Conservation (phyloP, 2,113 vertebrate species). For the Anguilla japonica region DNA sequence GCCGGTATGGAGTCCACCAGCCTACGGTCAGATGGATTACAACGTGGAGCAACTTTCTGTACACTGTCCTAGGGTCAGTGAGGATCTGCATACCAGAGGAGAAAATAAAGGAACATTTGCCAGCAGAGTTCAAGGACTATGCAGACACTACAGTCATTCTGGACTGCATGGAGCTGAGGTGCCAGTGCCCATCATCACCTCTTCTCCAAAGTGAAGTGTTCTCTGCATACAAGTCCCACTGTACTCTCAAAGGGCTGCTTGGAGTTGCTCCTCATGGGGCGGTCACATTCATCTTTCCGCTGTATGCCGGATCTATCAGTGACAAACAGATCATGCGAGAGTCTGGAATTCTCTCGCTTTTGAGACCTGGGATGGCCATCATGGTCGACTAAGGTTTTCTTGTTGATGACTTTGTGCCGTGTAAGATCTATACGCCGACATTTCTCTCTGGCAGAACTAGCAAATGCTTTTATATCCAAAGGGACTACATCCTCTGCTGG, state of each 20-base stretch:
- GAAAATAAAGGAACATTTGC: background rate
- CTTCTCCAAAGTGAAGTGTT: slow-evolving; percentile 24
- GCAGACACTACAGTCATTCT: slow-evolving; percentile 21
- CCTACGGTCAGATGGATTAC: slow-evolving; percentile 17
- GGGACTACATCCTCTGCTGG: too few relatives aligned
- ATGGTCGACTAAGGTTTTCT: slow-evolving; percentile 26
- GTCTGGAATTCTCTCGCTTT: slow-evolving; percentile 15
- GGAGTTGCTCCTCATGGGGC: slow-evolving; percentile 29
- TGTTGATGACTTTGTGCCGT: slow-evolving; percentile 22
- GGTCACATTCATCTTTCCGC: slow-evolving; percentile 21
- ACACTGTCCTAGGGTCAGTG: background rate
- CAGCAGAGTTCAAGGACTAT: too few relatives aligned
- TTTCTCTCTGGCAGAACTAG: slow-evolving; percentile 9
- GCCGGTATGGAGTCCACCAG: background rate
- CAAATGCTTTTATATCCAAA: too few relatives aligned
- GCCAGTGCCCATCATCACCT: slow-evolving; percentile 13
- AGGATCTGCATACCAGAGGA: slow-evolving; percentile 14
- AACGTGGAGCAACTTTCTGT: slow-evolving; percentile 5
- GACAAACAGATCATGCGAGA: slow-evolving; percentile 20
- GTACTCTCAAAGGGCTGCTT: slow-evolving; percentile 18
- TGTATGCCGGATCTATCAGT: slow-evolving; percentile 28
- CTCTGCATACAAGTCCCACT: slow-evolving; percentile 22
- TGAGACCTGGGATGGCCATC: slow-evolving; percentile 15
- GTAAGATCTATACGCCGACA: slow-evolving; percentile 22
- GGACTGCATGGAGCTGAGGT: slow-evolving; percentile 27